A percentile compares a stretch with the other conserved stretches of the same genome.
Evolutionary conservation across 2,113 vertebrate species (phyloP).

Genomic region (Noturus placidus): DNA sequence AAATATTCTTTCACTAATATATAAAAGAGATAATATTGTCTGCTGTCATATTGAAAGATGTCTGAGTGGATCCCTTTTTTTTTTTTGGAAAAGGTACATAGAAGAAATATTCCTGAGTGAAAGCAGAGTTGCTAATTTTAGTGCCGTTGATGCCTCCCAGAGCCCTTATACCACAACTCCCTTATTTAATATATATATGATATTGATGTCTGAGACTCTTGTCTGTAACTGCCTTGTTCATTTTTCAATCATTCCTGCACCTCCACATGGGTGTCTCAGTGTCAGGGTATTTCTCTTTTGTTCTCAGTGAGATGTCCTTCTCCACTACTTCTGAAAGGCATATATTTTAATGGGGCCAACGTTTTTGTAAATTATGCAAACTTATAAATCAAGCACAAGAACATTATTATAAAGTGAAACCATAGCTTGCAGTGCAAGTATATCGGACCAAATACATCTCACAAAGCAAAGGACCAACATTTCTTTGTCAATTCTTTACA

Average conservation of each 20-base stretch:
- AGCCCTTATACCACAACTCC: neutral
- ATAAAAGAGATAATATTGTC: neutral
- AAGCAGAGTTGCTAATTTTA: constrained; percentile 33
- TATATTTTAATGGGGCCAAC: constrained; percentile 37
- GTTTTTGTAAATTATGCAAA: constrained; percentile 46
- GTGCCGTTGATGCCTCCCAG: constrained; percentile 28
- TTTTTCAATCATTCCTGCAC: constrained; percentile 38
- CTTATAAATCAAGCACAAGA: constrained; percentile 53
- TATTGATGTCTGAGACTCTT: constrained; percentile 32
- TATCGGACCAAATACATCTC: constrained; percentile 47
- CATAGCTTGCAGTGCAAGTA: constrained; percentile 33
- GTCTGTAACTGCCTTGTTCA: constrained; percentile 38
- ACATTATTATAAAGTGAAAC: constrained; percentile 12
- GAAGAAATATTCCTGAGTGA: constrained; percentile 25
- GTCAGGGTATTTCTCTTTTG: constrained; percentile 45
- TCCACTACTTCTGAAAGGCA: constrained; percentile 17
- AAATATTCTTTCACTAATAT: constrained; percentile 41
- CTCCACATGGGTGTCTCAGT: constrained; percentile 32
- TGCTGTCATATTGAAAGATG: neutral
- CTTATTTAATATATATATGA: neutral
- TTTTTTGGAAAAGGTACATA: neutral
- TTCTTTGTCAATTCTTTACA: constrained; percentile 22
- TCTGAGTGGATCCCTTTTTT: neutral
- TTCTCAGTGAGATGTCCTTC: constrained; percentile 16
- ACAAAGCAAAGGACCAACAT: constrained; percentile 4